These are phyloP conservation scores for Bombus polaris DNA, from an alignment of 1,140 invertebrate species.

Conservation along the genomic window DNA sequence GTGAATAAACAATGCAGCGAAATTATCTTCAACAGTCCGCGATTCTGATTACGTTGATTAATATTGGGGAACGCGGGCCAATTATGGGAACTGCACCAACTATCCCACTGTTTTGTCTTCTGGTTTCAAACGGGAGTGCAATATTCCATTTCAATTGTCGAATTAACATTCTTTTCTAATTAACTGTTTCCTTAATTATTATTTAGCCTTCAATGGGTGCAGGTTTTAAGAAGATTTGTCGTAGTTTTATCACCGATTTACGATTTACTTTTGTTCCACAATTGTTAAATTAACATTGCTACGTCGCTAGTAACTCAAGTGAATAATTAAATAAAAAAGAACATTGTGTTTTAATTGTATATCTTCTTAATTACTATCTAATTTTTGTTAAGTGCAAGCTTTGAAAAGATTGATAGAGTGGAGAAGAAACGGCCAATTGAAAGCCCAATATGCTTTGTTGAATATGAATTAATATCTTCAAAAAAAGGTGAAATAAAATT, in stretches of 20 bases:
- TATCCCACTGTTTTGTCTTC: not conserved
- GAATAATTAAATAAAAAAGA: too few relatives aligned
- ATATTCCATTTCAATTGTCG: not conserved
- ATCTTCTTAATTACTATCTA: too few relatives aligned
- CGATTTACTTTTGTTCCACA: too few relatives aligned
- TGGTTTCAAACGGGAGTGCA: not conserved
- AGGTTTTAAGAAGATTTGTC: too few relatives aligned
- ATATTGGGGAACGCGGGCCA: not conserved
- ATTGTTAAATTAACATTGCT: too few relatives aligned
- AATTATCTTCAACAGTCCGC: constrained; percentile 51
- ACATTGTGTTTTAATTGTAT: too few relatives aligned
- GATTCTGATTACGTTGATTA: constrained; percentile 51
- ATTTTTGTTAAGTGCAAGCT: not conserved
- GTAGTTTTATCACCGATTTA: too few relatives aligned
- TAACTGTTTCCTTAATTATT: not conserved
- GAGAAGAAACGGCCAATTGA: too few relatives aligned
- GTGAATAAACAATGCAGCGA: constrained; percentile 65
- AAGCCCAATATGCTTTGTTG: too few relatives aligned
- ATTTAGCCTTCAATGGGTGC: not conserved
- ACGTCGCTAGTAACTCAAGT: too few relatives aligned
- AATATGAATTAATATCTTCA: not conserved
- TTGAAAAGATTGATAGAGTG: not conserved
- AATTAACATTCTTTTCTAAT: not conserved
- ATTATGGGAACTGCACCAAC: not conserved
- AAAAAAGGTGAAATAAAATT: not conserved